Base-by-base conservation (phyloP, 2,113 vertebrate species). In the Acrocephalus arundinaceus region DNA sequence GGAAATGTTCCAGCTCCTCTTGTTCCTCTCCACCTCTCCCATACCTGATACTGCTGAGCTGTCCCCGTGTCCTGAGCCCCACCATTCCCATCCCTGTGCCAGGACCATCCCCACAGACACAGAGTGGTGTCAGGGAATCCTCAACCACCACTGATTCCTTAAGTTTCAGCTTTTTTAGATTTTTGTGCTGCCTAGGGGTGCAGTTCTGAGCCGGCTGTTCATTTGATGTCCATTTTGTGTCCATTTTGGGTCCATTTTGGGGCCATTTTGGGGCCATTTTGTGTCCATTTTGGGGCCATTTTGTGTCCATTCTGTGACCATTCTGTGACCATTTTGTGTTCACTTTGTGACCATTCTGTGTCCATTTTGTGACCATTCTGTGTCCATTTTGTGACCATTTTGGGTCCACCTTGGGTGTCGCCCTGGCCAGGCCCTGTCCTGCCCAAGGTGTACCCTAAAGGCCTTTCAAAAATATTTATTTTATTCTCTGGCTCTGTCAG, bases 41-140 rank as follows among this genome's bases (percentile, higher is more conserved):
- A 0, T 17, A 46, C 63, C 49, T 22, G 1, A 22, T 52, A 10
- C 13, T 18, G 11, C 27, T 25, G 55, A 66, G 90, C 48, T 43
- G 13, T 5, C 30, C 31, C 55, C 11, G 18, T 62, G 27, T 28
- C 39, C 58, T 11, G 18, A 78, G 52, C 65, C 39, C 51, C 65
- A 13, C 11, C 2, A 1, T 31, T 45, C 28, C 1, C 58, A 24
- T 28, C 59, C 61, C 19, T 2, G 5, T 8, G 37, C 57, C 77
- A 84, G 33, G 74, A 18, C 19, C 66, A 21, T 30, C 48, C 61
- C 67, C 48, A 12, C 0, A 1, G 65, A 45, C 24, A 48, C 1
- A 0, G 25, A 0, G 1, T 4, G 17, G 5, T 35, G n/a, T 5
- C 10, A 1, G 13, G 39, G n/a, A 23, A 7, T 71, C 30, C 39